phyloP scores from a whole-genome alignment of 2,113 vertebrate genomes.

The Anoplopoma fimbria region DNA sequence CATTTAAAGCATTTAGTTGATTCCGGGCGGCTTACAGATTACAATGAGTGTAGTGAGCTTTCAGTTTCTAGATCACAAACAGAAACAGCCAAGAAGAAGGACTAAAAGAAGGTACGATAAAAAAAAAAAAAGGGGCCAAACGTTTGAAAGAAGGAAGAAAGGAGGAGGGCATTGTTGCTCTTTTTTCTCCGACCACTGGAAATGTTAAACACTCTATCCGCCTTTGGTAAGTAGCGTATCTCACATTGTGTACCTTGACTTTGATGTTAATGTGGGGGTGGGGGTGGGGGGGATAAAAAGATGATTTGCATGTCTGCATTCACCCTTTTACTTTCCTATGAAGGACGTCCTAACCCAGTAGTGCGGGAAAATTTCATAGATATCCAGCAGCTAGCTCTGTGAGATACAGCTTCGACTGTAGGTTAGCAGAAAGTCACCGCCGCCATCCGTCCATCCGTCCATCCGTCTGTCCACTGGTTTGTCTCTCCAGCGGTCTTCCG shows the following conservation, averaged over 20 bases:
- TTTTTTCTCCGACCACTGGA: neutral
- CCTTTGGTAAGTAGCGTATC: neutral
- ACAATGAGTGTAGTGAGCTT: neutral
- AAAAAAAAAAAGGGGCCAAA: conserved; percentile 4
- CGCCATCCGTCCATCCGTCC: conserved; percentile 15
- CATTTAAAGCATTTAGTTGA: neutral
- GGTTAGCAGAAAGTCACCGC: conserved; percentile 5
- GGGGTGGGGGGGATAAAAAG: neutral
- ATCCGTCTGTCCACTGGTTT: neutral
- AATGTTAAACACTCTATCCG: too few species aligned
- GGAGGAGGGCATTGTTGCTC: neutral
- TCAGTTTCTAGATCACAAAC: neutral
- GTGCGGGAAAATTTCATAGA: neutral
- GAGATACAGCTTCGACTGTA: neutral
- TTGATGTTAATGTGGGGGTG: neutral
- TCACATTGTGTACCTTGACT: conserved; percentile 5
- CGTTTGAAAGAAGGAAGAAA: neutral
- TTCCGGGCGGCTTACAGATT: neutral
- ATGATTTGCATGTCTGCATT: conserved; percentile 1
- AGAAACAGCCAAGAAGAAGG: neutral
- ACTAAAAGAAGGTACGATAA: neutral
- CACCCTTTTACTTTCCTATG: neutral
- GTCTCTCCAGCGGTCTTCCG: conserved; percentile 2
- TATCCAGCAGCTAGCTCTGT: neutral
- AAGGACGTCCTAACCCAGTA: neutral